Evolutionary conservation across 1,140 invertebrate genomes (phyloP).

Genomic region (Batillaria attramentaria): DNA sequence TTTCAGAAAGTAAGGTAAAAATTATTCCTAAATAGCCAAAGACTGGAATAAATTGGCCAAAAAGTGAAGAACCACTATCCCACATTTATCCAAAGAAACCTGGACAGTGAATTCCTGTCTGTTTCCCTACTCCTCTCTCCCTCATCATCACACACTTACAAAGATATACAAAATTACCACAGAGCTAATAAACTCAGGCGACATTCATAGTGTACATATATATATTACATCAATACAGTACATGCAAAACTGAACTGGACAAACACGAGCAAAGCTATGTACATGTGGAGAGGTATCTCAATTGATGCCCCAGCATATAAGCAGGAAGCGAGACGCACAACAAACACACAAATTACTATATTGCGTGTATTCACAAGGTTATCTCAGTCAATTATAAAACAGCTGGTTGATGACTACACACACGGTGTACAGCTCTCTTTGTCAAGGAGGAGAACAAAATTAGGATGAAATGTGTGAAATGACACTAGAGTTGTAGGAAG

Average conservation of each 20-base stretch:
- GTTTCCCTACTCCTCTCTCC: not conserved
- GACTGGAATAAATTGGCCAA: no score
- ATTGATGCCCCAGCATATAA: not conserved
- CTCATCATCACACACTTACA: no score
- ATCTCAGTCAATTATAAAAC: slow-evolving; percentile 12
- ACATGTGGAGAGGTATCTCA: slow-evolving; percentile 30
- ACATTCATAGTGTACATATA: not conserved
- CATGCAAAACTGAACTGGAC: not conserved
- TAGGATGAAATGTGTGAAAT: no score
- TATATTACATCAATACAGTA: not conserved
- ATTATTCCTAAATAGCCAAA: no score
- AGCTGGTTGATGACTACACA: slow-evolving; percentile 18
- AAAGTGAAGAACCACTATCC: no score
- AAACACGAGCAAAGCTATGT: slow-evolving; percentile 19
- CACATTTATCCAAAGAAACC: no score
- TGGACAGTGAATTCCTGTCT: no score
- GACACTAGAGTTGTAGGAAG: no score
- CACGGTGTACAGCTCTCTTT: not conserved
- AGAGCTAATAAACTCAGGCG: not conserved
- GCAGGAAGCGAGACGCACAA: slow-evolving; percentile 14
- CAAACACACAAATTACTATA: not conserved
- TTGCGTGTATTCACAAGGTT: not conserved
- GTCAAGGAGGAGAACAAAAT: slow-evolving; percentile 4
- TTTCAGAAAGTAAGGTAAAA: no score
- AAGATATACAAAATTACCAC: no score